Conservation (phyloP, 2,888 invertebrate species). For the Nomada fucata region DNA sequence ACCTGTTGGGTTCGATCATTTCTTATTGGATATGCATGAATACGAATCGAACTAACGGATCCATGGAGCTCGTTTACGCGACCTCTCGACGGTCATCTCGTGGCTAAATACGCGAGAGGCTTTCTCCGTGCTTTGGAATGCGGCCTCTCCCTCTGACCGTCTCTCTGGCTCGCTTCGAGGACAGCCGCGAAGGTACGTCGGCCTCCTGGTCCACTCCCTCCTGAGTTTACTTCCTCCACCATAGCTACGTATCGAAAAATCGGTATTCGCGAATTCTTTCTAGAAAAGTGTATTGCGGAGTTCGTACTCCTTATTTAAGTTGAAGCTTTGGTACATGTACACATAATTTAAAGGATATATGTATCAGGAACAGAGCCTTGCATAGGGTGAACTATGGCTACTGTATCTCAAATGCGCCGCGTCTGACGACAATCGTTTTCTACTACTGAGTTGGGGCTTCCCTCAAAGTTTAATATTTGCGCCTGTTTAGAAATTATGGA, state of each 20-base stretch:
- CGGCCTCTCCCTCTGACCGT: slow-evolving; percentile 72
- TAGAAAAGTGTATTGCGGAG: neutral
- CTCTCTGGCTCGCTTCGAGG: slow-evolving; percentile 59
- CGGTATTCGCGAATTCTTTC: slow-evolving; percentile 1
- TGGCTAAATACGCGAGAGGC: slow-evolving; percentile 74
- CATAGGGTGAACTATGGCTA: no score
- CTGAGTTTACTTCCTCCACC: slow-evolving; percentile 8
- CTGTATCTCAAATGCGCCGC: neutral
- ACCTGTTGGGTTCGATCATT: slow-evolving; percentile 43
- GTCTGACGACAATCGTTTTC: neutral
- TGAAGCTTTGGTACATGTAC: neutral
- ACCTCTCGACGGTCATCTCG: slow-evolving; percentile 69
- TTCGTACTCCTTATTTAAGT: neutral
- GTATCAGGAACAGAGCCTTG: neutral
- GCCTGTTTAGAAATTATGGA: neutral
- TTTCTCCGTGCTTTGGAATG: slow-evolving; percentile 80
- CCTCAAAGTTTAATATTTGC: neutral
- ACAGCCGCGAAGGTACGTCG: slow-evolving; percentile 55
- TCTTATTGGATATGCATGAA: slow-evolving; percentile 49
- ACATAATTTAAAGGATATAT: neutral
- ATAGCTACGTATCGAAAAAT: slow-evolving; percentile 31
- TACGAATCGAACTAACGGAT: slow-evolving; percentile 56
- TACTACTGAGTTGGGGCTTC: neutral
- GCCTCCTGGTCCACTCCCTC: slow-evolving; percentile 55
- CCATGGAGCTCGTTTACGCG: slow-evolving; percentile 59